A percentile compares a stretch with the other conserved stretches of the same genome.
Evolutionary conservation across 2,113 vertebrate genomes (phyloP).

Genomic region (Xiphophorus couchianus): DNA sequence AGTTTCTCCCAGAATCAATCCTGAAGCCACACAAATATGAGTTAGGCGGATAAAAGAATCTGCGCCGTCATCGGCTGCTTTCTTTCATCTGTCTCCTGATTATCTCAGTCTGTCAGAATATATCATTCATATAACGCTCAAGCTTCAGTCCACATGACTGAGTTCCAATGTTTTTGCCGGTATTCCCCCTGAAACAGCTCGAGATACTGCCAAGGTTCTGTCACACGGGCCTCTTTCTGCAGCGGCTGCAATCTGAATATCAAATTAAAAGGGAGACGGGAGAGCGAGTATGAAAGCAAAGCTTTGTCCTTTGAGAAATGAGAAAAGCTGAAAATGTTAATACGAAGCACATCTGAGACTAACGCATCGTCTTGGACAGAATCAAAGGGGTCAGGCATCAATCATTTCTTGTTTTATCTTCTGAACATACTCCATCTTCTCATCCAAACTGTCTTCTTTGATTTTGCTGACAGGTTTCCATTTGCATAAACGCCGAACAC

Average conservation of each 20-base stretch:
- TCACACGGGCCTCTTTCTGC: not conserved
- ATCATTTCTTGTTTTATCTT: slow-evolving; percentile 53
- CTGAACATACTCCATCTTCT: slow-evolving; percentile 46
- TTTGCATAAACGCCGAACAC: slow-evolving; percentile 33
- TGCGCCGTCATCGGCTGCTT: not conserved
- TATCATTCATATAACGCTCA: not conserved
- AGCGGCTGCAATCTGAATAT: not conserved
- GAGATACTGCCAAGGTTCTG: not conserved
- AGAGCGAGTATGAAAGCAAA: not conserved
- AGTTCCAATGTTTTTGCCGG: not conserved
- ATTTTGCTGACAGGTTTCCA: slow-evolving; percentile 56
- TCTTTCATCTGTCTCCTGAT: not conserved
- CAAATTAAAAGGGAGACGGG: not conserved
- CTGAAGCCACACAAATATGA: not conserved
- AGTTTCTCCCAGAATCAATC: no score
- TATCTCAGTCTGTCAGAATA: slow-evolving; percentile 8
- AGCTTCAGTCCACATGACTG: slow-evolving; percentile 9
- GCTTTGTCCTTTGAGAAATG: not conserved
- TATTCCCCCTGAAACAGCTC: not conserved
- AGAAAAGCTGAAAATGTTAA: slow-evolving; percentile 22
- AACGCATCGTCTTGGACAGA: slow-evolving; percentile 6
- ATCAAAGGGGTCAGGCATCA: slow-evolving; percentile 24
- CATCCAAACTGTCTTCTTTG: slow-evolving; percentile 44
- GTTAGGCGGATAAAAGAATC: not conserved
- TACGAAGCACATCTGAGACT: slow-evolving; percentile 33